These are phyloP conservation scores for Saxidomus purpurata DNA, from an alignment of 1,140 invertebrate genomes.

Conservation along the genomic window DNA sequence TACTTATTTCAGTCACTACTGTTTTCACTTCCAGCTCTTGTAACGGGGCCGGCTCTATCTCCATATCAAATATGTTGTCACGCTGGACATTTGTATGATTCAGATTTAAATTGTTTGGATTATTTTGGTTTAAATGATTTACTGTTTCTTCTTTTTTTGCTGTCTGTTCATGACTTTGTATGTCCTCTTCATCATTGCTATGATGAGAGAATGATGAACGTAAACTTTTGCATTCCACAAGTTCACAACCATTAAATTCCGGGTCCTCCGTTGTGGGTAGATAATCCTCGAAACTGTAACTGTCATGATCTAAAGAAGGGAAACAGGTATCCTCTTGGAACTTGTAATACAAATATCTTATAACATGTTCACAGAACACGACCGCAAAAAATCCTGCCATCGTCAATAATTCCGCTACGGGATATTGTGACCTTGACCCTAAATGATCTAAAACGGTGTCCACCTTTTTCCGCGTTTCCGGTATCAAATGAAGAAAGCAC, in stretches of 20 bases:
- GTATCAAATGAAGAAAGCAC: conserved; percentile 88
- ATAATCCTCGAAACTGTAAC: conserved; percentile 54
- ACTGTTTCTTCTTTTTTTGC: neutral
- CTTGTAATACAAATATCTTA: conserved; percentile 72
- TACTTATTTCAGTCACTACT: conserved; percentile 80
- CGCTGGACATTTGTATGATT: neutral
- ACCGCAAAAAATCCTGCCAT: conserved; percentile 89
- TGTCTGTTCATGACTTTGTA: neutral
- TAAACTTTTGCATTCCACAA: conserved; percentile 71
- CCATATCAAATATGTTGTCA: conserved; percentile 67
- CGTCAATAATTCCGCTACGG: conserved; percentile 88
- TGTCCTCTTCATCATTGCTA: neutral
- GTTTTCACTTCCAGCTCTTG: conserved; percentile 80
- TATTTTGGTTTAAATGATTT: conserved; percentile 21
- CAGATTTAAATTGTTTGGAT: conserved; percentile 15
- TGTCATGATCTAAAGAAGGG: conserved; percentile 49
- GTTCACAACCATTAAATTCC: conserved; percentile 37
- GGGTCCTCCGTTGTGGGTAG: conserved; percentile 50
- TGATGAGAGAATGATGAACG: conserved; percentile 48
- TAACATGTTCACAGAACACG: conserved; percentile 88
- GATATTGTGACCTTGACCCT: conserved; percentile 86
- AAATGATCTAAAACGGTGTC: conserved; percentile 79
- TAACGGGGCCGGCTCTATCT: conserved; percentile 74
- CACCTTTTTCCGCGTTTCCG: conserved; percentile 87
- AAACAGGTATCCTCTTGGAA: conserved; percentile 58